Evolutionary conservation across 2,113 vertebrate species (phyloP), one percentile per base, ranked within the genome.

Genomic region (Myxocyprinus asiaticus): DNA sequence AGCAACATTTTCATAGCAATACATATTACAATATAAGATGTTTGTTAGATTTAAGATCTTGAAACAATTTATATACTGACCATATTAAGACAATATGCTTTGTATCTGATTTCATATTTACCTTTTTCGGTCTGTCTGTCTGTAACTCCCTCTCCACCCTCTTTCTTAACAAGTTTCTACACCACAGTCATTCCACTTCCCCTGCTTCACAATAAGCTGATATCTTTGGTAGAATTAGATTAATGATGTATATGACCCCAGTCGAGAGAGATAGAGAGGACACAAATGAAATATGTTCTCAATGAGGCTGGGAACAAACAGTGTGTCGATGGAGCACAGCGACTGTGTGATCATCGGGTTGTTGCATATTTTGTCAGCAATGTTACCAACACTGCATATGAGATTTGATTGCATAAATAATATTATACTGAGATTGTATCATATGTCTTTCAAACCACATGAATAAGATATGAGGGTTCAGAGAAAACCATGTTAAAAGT

Each of bases 381-480:
- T 10, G 68, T 22, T 47, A 61, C 55, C 55, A 61, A 8, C 15
- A 3, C 43, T 22, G 70, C 55, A 73, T 61, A 17, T 61, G 70
- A 61, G 15, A 73, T 73, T 44, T 61, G 70, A 73, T n/a, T 47
- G 55, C 70, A 73, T 59, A 72, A 72, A 45, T 7, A 59, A 55
- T 7, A 73, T 47, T 73, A 73, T 45, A 42, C 55, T 14, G 42
- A 45, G 70, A 47, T 17, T 61, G 69, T 47, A 59, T 72, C n/a
- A 5, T 17, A 56, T 72, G 70, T 61, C 55, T 73, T 61, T 47
- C 22, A 47, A 59, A 47, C 42, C 43, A 71, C 43, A 73, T 73
- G 43, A 73, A 73, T 73, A 73, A 73, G 70, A 73, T 61, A 73
- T 73, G 70, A 73, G 44, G 22, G 43, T 47, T 71, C 55, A 5